Conservation (phyloP, 2,888 invertebrate genomes). For the Biston stratarius region DNA sequence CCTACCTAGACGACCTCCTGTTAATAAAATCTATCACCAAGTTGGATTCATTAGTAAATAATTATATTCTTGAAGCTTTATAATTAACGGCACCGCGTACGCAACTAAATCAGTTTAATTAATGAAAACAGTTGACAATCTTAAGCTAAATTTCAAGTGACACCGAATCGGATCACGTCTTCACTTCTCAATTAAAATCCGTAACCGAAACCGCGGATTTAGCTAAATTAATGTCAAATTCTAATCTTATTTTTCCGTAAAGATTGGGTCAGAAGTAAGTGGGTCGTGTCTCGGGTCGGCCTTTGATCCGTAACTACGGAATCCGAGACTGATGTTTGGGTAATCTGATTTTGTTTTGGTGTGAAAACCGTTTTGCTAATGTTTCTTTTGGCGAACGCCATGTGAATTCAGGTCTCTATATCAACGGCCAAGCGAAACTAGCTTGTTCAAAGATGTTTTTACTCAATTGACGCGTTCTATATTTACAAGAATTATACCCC, state of each 20-base stretch:
- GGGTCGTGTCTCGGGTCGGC: conserved; percentile 51
- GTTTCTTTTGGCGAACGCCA: not conserved
- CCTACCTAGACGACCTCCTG: too few relatives aligned
- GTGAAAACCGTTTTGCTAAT: conserved; percentile 12
- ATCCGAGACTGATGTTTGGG: conserved; percentile 28
- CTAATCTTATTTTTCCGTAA: conserved; percentile 41
- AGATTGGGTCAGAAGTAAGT: conserved; percentile 49
- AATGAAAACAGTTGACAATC: conserved; percentile 15
- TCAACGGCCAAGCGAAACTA: too few relatives aligned
- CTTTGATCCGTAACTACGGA: conserved; percentile 35
- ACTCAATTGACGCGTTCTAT: too few relatives aligned
- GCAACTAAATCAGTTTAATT: conserved; percentile 7
- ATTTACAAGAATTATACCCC: too few relatives aligned
- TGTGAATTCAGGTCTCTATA: not conserved
- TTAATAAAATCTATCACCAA: too few relatives aligned
- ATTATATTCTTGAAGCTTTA: not conserved
- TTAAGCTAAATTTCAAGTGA: not conserved
- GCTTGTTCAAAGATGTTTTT: too few relatives aligned
- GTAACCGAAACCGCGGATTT: conserved; percentile 33
- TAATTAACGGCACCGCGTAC: not conserved
- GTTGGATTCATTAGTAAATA: not conserved
- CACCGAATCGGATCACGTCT: conserved; percentile 15
- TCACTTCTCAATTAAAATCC: conserved; percentile 23
- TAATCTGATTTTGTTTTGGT: conserved; percentile 34
- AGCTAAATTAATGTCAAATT: conserved; percentile 33